phyloP scores from a whole-genome alignment of 2,888 invertebrate genomes.

The Orthonychiurus folsomi region DNA sequence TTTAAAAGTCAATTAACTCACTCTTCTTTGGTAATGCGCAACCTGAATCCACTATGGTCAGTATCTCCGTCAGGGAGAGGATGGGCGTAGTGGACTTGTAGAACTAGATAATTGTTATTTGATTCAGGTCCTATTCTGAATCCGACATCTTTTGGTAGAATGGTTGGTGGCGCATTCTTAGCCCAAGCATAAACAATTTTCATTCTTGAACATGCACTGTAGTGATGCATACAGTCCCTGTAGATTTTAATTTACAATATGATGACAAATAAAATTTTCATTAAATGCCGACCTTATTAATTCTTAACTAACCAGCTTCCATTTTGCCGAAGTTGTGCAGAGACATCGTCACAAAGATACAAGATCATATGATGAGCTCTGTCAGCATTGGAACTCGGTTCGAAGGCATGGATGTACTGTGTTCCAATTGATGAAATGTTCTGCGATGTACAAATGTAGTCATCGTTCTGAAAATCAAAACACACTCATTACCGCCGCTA shows the following conservation, averaged over 20 bases:
- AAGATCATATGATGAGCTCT: slow-evolving; percentile 54
- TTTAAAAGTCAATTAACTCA: slow-evolving; percentile 23
- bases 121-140: slow-evolving; percentile 50
- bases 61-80: slow-evolving; percentile 39
- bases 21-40: slow-evolving; percentile 30
- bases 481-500: too few relatives aligned
- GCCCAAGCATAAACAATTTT: slow-evolving; percentile 55
- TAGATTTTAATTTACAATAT: slow-evolving; percentile 7
- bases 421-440: slow-evolving; percentile 42
- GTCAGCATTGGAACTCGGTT: slow-evolving; percentile 49
- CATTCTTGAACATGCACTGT: slow-evolving; percentile 43
- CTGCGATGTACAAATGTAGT: slow-evolving; percentile 45
- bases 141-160: slow-evolving; percentile 50
- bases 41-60: slow-evolving; percentile 35
- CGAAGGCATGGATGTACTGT: slow-evolving; percentile 40
- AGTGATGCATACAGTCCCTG: slow-evolving; percentile 49
- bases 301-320: slow-evolving; percentile 31
- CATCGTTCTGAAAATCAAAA: slow-evolving; percentile 45
- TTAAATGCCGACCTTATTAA: slow-evolving; percentile 11
- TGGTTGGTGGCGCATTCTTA: slow-evolving; percentile 51
- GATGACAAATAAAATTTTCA: not conserved
- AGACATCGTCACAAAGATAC: slow-evolving; percentile 49
- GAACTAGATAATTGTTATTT: slow-evolving; percentile 48
- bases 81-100: slow-evolving; percentile 51
- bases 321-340: slow-evolving; percentile 19